Evolutionary conservation across 2,888 invertebrate genomes (phyloP).

Genomic region (Myathropa florea): DNA sequence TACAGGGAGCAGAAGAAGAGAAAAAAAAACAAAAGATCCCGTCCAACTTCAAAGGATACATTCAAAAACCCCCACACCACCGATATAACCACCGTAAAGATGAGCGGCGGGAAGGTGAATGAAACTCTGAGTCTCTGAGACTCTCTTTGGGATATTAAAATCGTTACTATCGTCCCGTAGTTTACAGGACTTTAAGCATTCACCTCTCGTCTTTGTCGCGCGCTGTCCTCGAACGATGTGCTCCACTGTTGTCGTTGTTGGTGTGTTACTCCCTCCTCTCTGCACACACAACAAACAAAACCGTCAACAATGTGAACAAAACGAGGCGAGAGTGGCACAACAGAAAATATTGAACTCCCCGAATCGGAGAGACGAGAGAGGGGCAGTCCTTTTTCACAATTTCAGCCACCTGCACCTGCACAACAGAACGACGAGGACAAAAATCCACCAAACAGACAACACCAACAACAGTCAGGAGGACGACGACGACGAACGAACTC

Average conservation of each 20-base stretch:
- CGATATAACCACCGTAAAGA: neutral
- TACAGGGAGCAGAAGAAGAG: neutral
- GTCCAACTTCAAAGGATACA: neutral
- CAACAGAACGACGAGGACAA: too few species aligned
- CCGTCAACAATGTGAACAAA: conserved; percentile 17
- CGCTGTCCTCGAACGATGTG: conserved; percentile 46
- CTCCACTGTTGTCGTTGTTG: too few species aligned
- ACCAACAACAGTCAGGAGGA: neutral
- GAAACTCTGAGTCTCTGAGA: neutral
- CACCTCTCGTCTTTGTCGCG: conserved; percentile 19
- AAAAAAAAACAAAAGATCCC: conserved; percentile 27
- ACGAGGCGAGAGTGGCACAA: neutral
- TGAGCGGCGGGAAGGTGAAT: neutral
- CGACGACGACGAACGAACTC: neutral
- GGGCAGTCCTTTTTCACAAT: conserved; percentile 12
- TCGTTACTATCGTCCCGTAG: conserved; percentile 18
- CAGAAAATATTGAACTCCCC: conserved; percentile 34
- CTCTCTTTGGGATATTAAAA: conserved; percentile 40
- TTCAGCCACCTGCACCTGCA: conserved; percentile 58
- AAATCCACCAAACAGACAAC: neutral
- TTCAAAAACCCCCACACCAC: conserved; percentile 11
- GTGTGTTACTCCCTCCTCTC: neutral
- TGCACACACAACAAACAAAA: conserved; percentile 5
- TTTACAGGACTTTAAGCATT: conserved; percentile 53
- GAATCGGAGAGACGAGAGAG: conserved; percentile 9